These are phyloP conservation scores for Danaus chrysippus DNA, from an alignment of 2,888 invertebrate genomes.

Conservation along the genomic window DNA sequence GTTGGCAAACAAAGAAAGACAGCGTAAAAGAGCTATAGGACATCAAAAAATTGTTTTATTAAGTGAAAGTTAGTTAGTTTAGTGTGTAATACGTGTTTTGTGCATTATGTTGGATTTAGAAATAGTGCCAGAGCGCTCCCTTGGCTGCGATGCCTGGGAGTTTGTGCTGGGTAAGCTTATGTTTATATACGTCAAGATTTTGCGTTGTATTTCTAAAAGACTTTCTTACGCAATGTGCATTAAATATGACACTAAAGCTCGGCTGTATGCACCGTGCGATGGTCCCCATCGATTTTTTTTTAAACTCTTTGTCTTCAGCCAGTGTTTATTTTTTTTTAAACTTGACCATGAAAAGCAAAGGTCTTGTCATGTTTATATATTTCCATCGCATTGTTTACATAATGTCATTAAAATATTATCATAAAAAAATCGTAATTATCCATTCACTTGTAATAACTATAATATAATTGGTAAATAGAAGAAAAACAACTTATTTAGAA, in stretches of 20 bases:
- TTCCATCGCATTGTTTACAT: background rate
- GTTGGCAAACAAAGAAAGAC: conserved; percentile 79
- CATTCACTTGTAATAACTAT: background rate
- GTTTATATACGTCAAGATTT: conserved; percentile 75
- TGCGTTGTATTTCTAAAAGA: conserved; percentile 73
- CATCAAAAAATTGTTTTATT: conserved; percentile 60
- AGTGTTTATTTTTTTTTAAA: conserved; percentile 67
- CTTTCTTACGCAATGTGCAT: conserved; percentile 66
- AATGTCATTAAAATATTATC: background rate
- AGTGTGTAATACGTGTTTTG: conserved; percentile 90
- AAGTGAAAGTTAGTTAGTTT: conserved; percentile 72
- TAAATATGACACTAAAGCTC: conserved; percentile 16
- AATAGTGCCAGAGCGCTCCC: conserved; percentile 95
- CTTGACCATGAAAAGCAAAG: conserved; percentile 72
- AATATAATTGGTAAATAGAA: background rate
- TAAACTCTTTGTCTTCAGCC: conserved; percentile 59
- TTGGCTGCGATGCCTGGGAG: conserved; percentile 99
- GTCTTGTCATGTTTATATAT: conserved; percentile 50
- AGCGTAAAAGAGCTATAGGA: conserved; percentile 70
- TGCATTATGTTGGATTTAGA: conserved; percentile 95
- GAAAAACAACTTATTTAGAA: too few relatives aligned
- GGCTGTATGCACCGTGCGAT: conserved; percentile 4
- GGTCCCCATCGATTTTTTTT: conserved; percentile 65
- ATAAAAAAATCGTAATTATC: background rate
- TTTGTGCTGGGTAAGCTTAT: conserved; percentile 91